Evolutionary conservation across 2,888 invertebrate species (phyloP).

Genomic region (Andrena chrysosceles): DNA sequence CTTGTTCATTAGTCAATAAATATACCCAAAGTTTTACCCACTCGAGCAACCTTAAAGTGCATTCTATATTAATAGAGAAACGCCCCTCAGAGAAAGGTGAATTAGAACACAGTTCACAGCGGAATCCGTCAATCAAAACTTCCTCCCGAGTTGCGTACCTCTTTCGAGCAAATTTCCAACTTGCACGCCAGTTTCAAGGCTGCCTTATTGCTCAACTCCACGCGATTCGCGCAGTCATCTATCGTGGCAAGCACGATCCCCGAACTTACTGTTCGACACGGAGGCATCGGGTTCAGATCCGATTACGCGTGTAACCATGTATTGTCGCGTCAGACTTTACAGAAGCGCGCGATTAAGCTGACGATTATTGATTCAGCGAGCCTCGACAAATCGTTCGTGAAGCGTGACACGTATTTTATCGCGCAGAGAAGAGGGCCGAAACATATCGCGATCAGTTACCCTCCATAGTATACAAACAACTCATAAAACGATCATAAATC

Average conservation of each 20-base stretch:
- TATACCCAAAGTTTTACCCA: background rate
- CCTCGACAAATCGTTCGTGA: conserved; percentile 15
- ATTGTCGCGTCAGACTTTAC: background rate
- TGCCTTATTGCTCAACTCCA: background rate
- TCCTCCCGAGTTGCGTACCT: background rate
- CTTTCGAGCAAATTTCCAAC: conserved; percentile 3
- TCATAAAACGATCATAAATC: no score
- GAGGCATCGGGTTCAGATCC: background rate
- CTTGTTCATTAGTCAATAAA: background rate
- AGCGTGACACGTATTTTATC: background rate
- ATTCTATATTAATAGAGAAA: background rate
- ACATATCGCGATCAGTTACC: no score
- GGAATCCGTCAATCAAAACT: conserved; percentile 23
- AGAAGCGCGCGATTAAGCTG: background rate
- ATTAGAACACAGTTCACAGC: background rate
- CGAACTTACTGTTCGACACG: background rate
- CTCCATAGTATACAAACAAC: no score
- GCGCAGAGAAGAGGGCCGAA: background rate
- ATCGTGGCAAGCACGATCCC: background rate
- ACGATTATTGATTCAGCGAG: conserved; percentile 1
- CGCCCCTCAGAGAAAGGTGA: background rate
- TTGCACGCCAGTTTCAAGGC: background rate
- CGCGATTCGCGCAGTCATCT: background rate
- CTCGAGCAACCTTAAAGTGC: background rate
- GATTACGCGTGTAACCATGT: conserved; percentile 21